phyloP scores from a whole-genome alignment of 2,888 invertebrate genomes.

The Marasmarcha lunaedactyla region DNA sequence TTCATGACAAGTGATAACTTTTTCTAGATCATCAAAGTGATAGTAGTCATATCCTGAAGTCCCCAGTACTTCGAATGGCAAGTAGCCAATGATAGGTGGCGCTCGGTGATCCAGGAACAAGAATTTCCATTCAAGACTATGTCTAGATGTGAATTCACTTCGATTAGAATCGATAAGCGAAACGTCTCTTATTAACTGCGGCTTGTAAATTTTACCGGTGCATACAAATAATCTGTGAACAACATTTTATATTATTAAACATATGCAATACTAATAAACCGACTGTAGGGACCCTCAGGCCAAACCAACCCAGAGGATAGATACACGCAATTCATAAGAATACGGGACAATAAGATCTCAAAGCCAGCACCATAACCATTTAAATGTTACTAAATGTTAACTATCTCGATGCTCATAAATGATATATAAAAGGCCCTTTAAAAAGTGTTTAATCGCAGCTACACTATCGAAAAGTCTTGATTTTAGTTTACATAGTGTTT shows the following conservation, averaged over 20 bases:
- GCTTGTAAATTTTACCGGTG: constrained; percentile 83
- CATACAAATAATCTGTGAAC: constrained; percentile 77
- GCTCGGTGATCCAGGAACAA: constrained; percentile 92
- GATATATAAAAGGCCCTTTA: too few relatives aligned
- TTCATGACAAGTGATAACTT: constrained; percentile 88
- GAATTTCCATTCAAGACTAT: constrained; percentile 97
- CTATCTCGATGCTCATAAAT: too few relatives aligned
- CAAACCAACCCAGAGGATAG: neutral
- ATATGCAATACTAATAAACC: neutral
- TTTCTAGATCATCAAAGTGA: constrained; percentile 93
- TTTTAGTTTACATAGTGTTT: too few relatives aligned
- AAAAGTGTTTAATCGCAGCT: too few relatives aligned
- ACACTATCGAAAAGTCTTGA: too few relatives aligned
- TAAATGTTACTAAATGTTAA: too few relatives aligned
- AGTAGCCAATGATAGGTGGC: constrained; percentile 90
- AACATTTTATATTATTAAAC: too few relatives aligned
- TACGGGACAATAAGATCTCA: too few relatives aligned
- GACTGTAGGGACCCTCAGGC: neutral
- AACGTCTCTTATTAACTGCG: constrained; percentile 88
- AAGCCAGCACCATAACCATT: too few relatives aligned
- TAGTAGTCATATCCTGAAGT: constrained; percentile 97
- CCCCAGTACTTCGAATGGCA: constrained; percentile 94
- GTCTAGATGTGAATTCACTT: constrained; percentile 90
- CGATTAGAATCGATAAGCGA: constrained; percentile 81
- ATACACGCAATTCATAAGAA: too few relatives aligned